phyloP scores from a whole-genome alignment of 1,140 invertebrate species.

The Neodiprion fabricii region DNA sequence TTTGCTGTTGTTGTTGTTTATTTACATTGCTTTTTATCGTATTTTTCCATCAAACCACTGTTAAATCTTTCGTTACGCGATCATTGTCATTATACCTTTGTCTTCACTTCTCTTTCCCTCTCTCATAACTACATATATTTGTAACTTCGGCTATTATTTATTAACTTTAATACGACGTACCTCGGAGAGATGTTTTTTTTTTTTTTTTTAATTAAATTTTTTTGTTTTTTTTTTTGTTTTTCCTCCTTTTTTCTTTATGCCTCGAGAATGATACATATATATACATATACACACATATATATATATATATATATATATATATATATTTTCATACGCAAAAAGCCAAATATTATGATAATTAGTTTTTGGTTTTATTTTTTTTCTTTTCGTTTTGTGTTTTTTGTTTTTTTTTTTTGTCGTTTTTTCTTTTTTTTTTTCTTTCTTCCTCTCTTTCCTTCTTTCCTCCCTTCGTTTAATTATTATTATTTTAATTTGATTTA shows the following conservation, averaged over 20 bases:
- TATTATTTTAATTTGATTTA: conserved; percentile 30
- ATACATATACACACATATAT: too few relatives aligned
- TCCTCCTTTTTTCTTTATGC: background rate
- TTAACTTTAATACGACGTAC: background rate
- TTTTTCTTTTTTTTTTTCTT: conserved; percentile 25
- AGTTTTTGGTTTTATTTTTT: conserved; percentile 21
- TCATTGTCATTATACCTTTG: conserved; percentile 9
- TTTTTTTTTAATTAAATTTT: too few relatives aligned
- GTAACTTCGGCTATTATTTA: background rate
- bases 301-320: too few relatives aligned
- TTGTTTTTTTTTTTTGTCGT: conserved; percentile 21
- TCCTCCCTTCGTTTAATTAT: conserved; percentile 26
- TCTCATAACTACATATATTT: too few relatives aligned
- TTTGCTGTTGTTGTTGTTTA: conserved; percentile 29
- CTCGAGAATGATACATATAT: background rate
- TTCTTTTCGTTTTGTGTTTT: conserved; percentile 21
- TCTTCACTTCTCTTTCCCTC: background rate
- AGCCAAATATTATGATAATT: conserved; percentile 26
- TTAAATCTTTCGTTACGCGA: background rate
- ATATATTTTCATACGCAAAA: background rate
- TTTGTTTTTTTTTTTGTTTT: background rate
- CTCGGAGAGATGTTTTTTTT: background rate
- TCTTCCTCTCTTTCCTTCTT: conserved; percentile 16
- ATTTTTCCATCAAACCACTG: too few relatives aligned
- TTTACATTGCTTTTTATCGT: conserved; percentile 17